Evolutionary conservation across 2,888 invertebrate genomes (phyloP), one percentile per base, ranked within the genome.

Genomic region (Hyalella azteca): DNA sequence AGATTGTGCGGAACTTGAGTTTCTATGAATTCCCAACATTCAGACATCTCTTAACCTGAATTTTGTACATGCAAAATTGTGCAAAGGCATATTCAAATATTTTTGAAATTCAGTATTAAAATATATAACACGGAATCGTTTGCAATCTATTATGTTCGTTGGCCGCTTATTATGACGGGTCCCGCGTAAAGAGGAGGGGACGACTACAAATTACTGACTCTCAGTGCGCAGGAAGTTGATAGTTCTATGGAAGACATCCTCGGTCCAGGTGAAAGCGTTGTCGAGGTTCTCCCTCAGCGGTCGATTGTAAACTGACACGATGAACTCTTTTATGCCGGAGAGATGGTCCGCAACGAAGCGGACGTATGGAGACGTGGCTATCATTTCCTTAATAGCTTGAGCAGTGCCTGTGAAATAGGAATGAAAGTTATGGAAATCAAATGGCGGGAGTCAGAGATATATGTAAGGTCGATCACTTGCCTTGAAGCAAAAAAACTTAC

Each of bases 281-380:
- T 78, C 60, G 36, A 78, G 40, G 26, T 60, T 78, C 19, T 78
- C 59, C 11, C 60, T 36, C 40, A 78, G 29, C 26, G 39, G 7
- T 41, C 78, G 36, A 3, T 59, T 59, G 41, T 40, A 29, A 1
- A 78, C 26, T 3, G 49, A 32, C 9, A 36, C 78, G 0, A 59
- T 26, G 26, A 40, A 45, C 3, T 15, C 29, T 15, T 36, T 9
- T 4, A 75, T 22, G 19, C 7, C 32, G 45, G 7, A 26, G 11
- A 75, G 41, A 26, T 45, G 32, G 29, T 75, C 29, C 45, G 45
- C 29, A 19, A 75, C 2, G 45, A 41, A 41, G 29, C 45, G 75
- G 19, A 26, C 40, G 22, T 75, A 41, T 7, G 41, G 40, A 7
- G 75, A 75, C 9, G 22, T n/a, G 13, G 26, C 26, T 11, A 75